These are phyloP conservation scores for Mycalesis mineus DNA, from an alignment of 2,888 invertebrate genomes.

Conservation along the genomic window DNA sequence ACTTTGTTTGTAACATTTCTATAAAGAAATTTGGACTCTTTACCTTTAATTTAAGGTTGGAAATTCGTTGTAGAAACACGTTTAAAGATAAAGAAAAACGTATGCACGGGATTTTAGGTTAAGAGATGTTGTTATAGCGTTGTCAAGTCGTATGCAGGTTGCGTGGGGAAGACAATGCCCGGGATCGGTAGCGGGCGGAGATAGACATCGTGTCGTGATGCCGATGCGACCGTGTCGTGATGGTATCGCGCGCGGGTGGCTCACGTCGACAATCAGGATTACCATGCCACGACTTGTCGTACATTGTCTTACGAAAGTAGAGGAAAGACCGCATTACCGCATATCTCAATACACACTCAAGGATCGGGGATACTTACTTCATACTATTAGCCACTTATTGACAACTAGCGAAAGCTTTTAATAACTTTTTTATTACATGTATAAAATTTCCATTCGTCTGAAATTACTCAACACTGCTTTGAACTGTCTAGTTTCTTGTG, in stretches of 20 bases:
- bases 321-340: not conserved
- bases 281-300: conserved; percentile 18
- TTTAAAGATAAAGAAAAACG: not conserved
- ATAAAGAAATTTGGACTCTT: conserved; percentile 12
- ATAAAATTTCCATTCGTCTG: too few relatives aligned
- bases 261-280: conserved; percentile 19
- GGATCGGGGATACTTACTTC: too few relatives aligned
- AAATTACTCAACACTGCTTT: too few relatives aligned
- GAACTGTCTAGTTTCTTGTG: too few relatives aligned
- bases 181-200: conserved; percentile 39
- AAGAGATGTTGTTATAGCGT: not conserved
- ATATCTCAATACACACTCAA: not conserved
- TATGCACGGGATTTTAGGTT: conserved; percentile 7
- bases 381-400: too few relatives aligned
- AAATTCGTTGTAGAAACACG: conserved; percentile 1
- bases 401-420: too few relatives aligned
- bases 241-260: conserved; percentile 61
- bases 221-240: conserved; percentile 55
- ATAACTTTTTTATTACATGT: too few relatives aligned
- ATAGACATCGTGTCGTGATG: conserved; percentile 66
- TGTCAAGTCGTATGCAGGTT: not conserved
- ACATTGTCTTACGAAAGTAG: conserved; percentile 15
- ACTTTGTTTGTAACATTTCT: not conserved
- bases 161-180: conserved; percentile 26
- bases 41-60: conserved; percentile 12